These are phyloP conservation scores for Petrocephalus schoutedeni DNA, from an alignment of 2,797 vertebrate species.

Conservation along the genomic window DNA sequence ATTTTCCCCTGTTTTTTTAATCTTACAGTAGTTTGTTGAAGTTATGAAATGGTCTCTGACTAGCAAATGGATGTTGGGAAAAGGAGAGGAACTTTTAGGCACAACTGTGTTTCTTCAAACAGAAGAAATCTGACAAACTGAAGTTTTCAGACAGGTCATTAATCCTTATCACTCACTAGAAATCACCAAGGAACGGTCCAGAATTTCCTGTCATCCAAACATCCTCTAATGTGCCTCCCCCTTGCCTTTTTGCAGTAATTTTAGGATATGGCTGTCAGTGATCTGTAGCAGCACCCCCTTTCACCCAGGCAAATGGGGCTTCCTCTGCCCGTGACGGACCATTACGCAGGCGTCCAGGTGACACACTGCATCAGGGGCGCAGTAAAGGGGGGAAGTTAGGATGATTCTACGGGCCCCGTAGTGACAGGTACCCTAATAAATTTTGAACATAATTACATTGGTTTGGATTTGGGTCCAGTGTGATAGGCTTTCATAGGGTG, in stretches of 20 bases:
- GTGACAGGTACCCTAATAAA: too few species aligned
- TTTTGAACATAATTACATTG: too few species aligned
- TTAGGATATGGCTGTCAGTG: not conserved
- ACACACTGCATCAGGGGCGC: not conserved
- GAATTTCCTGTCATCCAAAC: conserved; percentile 5
- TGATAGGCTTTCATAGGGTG: too few species aligned
- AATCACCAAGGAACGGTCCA: not conserved
- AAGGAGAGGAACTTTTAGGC: not conserved
- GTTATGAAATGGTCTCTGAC: not conserved
- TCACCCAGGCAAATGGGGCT: not conserved
- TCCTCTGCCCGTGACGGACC: not conserved
- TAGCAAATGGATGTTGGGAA: not conserved
- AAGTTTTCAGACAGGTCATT: not conserved
- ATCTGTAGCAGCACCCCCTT: not conserved
- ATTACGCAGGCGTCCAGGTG: not conserved
- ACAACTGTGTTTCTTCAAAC: not conserved
- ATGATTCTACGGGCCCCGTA: too few species aligned
- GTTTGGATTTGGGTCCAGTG: too few species aligned
- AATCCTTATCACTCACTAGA: not conserved
- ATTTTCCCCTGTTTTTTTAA: not conserved
- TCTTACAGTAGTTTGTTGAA: not conserved
- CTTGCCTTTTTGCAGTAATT: not conserved
- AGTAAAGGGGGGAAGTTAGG: too few species aligned
- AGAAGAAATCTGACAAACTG: not conserved
- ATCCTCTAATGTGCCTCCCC: not conserved